Evolutionary conservation across 2,888 invertebrate species (phyloP), one percentile per base, ranked within the genome.

Genomic region (Ochropacha duplaris): DNA sequence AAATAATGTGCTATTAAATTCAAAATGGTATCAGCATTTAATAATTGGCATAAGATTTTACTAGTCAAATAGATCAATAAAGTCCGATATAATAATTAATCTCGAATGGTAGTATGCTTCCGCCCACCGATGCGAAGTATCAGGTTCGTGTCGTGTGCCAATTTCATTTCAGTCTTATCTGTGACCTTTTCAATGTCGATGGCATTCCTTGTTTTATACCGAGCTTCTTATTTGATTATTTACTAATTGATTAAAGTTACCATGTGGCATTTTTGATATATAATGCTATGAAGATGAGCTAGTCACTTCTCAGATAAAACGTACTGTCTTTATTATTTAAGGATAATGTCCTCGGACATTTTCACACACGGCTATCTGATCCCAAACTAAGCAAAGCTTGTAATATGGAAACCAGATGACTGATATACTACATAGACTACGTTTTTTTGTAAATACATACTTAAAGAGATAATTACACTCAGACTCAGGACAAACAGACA

Each of bases 141-240:
- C 62, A 56, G 22, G 57, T 57, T 61, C 58, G 59, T 64, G 44
- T 34, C 44, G 44, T 55, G 52, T 69, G 66, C 69, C 69, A 69
- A 69, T 65, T 66, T 54, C 31, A 16, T 52, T 26, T 49, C 50
- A 36, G 56, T 66, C 6, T 44, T 44, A 64, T 55, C 56, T 59
- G 39, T 58, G 59, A 66, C 68, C 68, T 68, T 68, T 65, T 19
- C 61, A 54, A 58, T 57, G 31, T 58, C 59, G 44, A 58, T 57
- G 57, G 61, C 54, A 55, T 49, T 22, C 56, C 55, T 31, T 57
- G 60, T 68, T 66, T 65, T 59, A 57, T 65, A 63, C 65, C 63
- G 55, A 44, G 44, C 44, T 16, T 44, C 19, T 44, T 9, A 44
- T 19, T 44, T 19, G 19, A 44, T 44, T 39, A 39, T 39, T 44